Evolutionary conservation across 2,113 vertebrate genomes (phyloP).

Genomic region (Rostratula benghalensis): DNA sequence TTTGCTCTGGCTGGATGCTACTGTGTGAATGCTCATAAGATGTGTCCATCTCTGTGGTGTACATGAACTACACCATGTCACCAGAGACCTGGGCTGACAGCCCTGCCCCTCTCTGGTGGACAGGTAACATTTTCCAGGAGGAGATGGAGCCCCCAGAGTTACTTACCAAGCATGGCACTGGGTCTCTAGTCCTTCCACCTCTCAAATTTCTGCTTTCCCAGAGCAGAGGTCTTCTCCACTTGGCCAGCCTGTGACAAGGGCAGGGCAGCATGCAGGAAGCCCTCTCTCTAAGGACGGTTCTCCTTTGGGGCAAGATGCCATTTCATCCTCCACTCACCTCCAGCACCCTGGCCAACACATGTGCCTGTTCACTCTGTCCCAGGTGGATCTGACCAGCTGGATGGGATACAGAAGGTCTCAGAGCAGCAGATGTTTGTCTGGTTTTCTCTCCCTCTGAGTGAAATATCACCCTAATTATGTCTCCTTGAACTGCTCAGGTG

Average conservation of each 20-base stretch:
- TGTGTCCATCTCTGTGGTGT: not conserved
- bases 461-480: not conserved
- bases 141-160: not conserved
- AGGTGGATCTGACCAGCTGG: not conserved
- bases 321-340: not conserved
- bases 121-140: not conserved
- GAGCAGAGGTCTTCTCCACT: not conserved
- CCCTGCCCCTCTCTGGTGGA: not conserved
- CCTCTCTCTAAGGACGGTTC: not conserved
- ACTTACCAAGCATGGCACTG: not conserved
- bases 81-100: not conserved
- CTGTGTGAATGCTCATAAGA: not conserved
- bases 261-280: not conserved
- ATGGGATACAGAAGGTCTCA: not conserved
- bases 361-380: not conserved
- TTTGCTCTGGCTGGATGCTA: not conserved
- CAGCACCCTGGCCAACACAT: accelerated
- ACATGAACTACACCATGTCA: not conserved
- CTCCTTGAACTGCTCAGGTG: not conserved
- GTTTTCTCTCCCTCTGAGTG: not conserved
- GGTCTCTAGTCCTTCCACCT: not conserved
- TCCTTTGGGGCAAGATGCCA: accelerated
- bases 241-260: not conserved
- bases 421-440: not conserved
- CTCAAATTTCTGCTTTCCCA: not conserved